A percentile compares a stretch with the other conserved stretches of the same genome.
phyloP scores from a whole-genome alignment of 2,113 vertebrate species.

The Clinocottus analis region DNA sequence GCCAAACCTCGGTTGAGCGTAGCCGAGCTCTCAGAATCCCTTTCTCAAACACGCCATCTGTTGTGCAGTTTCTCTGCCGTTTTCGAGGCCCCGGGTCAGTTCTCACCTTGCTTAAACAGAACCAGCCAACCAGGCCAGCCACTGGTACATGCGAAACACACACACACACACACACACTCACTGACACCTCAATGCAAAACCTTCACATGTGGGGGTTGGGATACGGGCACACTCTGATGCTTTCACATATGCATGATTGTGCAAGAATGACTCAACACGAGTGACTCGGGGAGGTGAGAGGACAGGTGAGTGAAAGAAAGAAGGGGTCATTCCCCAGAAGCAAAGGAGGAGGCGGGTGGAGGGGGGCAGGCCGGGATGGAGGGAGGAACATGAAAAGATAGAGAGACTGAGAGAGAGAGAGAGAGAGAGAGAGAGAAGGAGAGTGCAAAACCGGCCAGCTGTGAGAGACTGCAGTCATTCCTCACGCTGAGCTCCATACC shows the following conservation, averaged over 20 bases:
- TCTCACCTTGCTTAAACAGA: conserved; percentile 52
- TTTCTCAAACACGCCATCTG: conserved; percentile 66
- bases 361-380: conserved; percentile 1
- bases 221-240: background rate
- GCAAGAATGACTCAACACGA: background rate
- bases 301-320: conserved; percentile 25
- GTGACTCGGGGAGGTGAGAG: conserved; percentile 32
- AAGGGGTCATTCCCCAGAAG: conserved; percentile 42
- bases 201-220: conserved; percentile 5
- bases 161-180: conserved; percentile 7
- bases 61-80: conserved; percentile 39
- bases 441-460: conserved; percentile 52
- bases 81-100: conserved; percentile 48
- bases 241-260: background rate
- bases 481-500: conserved; percentile 72
- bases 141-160: conserved; percentile 39
- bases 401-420: conserved; percentile 40
- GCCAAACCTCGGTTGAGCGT: conserved; percentile 52
- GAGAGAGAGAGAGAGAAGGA: conserved; percentile 13
- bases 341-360: background rate
- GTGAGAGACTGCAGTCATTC: conserved; percentile 76
- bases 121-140: conserved; percentile 25
- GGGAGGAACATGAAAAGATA: conserved; percentile 46
- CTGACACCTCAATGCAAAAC: conserved; percentile 37
- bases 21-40: conserved; percentile 49